phyloP scores from a whole-genome alignment of 2,113 vertebrate genomes.

The Potamarius usumacintae region DNA sequence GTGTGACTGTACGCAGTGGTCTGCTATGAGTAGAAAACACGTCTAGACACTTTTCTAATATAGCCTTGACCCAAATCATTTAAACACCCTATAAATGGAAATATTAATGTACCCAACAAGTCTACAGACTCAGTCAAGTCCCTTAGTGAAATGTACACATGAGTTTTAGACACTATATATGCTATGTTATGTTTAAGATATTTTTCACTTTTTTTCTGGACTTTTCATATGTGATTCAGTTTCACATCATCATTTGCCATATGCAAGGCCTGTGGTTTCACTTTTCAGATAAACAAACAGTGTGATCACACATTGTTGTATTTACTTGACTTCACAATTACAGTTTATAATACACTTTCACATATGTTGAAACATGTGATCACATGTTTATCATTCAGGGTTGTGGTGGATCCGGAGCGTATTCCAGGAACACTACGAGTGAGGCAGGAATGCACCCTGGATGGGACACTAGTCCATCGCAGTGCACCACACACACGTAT shows the following conservation, averaged over 20 bases:
- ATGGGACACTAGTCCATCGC: background rate
- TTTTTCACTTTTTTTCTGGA: background rate
- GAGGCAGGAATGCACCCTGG: background rate
- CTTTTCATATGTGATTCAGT: background rate
- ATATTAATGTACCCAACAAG: background rate
- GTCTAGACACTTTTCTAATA: constrained; percentile 27
- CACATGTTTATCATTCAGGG: background rate
- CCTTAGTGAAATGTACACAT: background rate
- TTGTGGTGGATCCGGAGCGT: background rate
- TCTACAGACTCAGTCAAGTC: background rate
- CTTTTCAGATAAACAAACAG: background rate
- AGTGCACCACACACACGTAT: background rate
- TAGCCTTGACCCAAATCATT: background rate
- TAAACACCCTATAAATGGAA: constrained; percentile 21
- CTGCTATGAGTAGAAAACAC: constrained; percentile 41
- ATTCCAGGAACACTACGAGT: background rate
- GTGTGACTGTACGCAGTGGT: constrained; percentile 20
- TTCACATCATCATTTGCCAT: background rate
- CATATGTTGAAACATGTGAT: background rate
- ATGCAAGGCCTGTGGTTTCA: background rate
- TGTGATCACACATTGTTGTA: background rate
- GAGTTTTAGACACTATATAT: background rate
- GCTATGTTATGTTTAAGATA: too few relatives aligned
- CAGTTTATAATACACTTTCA: background rate
- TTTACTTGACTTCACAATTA: background rate